Percentiles rank a stretch among this genome's conserved stretches.
phyloP scores from a whole-genome alignment of 2,113 vertebrate genomes.

The Xiphophorus maculatus region DNA sequence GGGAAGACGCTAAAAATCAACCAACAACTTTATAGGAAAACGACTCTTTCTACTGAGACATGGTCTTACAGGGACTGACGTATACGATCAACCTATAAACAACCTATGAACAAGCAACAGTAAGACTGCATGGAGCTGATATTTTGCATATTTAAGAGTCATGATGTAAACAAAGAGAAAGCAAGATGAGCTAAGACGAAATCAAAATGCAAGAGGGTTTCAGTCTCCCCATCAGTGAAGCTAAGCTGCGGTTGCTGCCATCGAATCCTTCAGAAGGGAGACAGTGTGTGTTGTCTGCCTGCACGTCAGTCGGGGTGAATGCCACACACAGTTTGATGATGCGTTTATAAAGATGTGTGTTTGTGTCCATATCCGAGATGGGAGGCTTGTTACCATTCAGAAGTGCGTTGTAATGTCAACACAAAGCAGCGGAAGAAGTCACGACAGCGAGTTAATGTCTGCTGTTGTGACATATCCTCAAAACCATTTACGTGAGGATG shows the following conservation, averaged over 20 bases:
- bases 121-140: background rate
- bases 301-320: slow-evolving; percentile 7
- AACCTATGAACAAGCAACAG: no score
- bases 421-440: slow-evolving; percentile 29
- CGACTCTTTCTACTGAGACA: no score
- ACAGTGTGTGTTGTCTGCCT: slow-evolving; percentile 26
- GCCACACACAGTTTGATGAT: background rate
- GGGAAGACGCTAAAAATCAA: no score
- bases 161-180: background rate
- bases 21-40: no score
- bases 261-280: slow-evolving; percentile 35
- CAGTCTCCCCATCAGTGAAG: slow-evolving; percentile 32
- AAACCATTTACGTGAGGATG: no score
- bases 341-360: background rate
- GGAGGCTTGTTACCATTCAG: slow-evolving; percentile 40
- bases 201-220: slow-evolving; percentile 66
- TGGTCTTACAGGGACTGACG: no score
- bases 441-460: slow-evolving; percentile 20
- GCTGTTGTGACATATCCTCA: no score
- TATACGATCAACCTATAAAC: no score
- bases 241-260: slow-evolving; percentile 47
- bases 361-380: slow-evolving; percentile 7
- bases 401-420: slow-evolving; percentile 47
- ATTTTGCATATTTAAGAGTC: background rate
- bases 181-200: slow-evolving; percentile 36